Evolutionary conservation across 2,888 invertebrate genomes (phyloP).

Genomic region (Nymphalis urticae): DNA sequence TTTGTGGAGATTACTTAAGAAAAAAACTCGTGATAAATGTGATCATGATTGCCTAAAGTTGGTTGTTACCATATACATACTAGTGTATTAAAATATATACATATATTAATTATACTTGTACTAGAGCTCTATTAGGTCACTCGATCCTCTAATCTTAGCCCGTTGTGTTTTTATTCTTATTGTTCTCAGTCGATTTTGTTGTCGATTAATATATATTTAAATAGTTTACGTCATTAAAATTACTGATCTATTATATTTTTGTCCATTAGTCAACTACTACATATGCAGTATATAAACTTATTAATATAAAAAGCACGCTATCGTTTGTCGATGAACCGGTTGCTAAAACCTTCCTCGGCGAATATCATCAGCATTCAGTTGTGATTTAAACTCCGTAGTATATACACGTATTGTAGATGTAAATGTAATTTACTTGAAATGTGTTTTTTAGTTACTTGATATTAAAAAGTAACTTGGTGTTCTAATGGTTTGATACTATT

Average conservation of each 20-base stretch:
- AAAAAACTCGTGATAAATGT: too few species aligned
- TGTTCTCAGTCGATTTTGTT: neutral
- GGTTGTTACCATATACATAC: too few species aligned
- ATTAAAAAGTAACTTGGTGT: conserved; percentile 3
- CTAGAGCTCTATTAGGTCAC: too few species aligned
- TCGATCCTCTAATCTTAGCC: too few species aligned
- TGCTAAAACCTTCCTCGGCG: conserved; percentile 43
- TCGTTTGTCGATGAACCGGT: conserved; percentile 51
- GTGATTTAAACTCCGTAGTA: conserved; percentile 40
- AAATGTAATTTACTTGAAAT: conserved; percentile 17
- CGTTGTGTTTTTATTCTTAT: neutral
- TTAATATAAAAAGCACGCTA: conserved; percentile 35
- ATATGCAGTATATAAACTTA: conserved; percentile 13
- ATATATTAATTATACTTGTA: too few species aligned
- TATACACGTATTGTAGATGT: conserved; percentile 40
- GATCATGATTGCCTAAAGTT: too few species aligned
- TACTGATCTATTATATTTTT: neutral
- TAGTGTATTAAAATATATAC: too few species aligned
- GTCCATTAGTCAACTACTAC: conserved; percentile 9
- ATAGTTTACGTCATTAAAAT: neutral
- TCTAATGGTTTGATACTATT: conserved; percentile 12
- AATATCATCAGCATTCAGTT: conserved; percentile 42
- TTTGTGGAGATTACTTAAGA: too few species aligned
- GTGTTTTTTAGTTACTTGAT: neutral
- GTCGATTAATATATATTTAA: too few species aligned